Evolutionary conservation across 2,888 invertebrate genomes (phyloP), one percentile per base, ranked within the genome.

Genomic region (Ophion costatus): DNA sequence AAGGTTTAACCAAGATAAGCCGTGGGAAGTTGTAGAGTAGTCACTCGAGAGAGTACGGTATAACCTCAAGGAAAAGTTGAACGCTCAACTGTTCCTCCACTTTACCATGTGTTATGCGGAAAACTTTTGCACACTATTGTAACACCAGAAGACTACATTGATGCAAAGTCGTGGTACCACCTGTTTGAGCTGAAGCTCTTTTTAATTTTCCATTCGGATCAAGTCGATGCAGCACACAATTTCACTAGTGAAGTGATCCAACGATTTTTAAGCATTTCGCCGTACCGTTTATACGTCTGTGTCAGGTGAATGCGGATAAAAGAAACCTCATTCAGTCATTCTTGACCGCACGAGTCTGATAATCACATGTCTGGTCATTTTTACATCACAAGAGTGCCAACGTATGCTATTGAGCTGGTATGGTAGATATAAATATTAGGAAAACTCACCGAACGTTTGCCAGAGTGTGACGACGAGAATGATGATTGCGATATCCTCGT

Each of bases 371-470:
- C 83, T 83, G 82, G 83, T 82, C 82, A 80, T 84, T 84, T 74
- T 82, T 56, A 61, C 67, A 20, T 24, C 17, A 38, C n/a, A n/a
- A 22, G 57, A 66, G 57, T 67, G n/a, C 45, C 4, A 45, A 59
- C 29, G 45, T 1, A 22, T 14, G 71, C 22, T 20, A 57, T 57
- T 42, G 14, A 14, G 6, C 9, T 20, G 9, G 14, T 22, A 20
- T 33, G 20, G 14, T 20, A 11, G 56, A 63, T 20, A 24, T 11
- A 61, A 9, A 61, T 73, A 22, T 20, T 57, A 5, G 1, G 14
- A 56, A 10, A 57, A 96, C 98, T 97, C 94, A 98, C 98, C 98
- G 97, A 94, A 98, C 98, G 94, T 98, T 98, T 87, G 98, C 98
- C 92, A 98, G 95, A 14, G 98, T 98, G 94, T 98, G 98, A 80